These are phyloP conservation scores for Elgaria multicarinata DNA, from an alignment of 2,113 vertebrate genomes.

Conservation along the genomic window DNA sequence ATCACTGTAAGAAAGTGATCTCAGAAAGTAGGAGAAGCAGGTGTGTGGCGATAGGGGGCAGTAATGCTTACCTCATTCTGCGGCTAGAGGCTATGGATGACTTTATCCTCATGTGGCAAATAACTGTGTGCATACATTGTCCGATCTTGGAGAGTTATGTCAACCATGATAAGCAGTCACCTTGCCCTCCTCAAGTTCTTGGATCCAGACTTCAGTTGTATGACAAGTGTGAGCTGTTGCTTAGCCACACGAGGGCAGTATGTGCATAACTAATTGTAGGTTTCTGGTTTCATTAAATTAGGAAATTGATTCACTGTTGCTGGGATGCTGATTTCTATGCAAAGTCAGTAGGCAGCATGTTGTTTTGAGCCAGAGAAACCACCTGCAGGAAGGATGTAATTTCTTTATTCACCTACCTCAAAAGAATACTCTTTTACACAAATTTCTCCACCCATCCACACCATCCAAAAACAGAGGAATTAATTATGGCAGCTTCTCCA, in stretches of 20 bases:
- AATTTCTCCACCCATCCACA: background rate
- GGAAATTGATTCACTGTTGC: background rate
- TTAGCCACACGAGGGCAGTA: background rate
- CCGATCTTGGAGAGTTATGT: background rate
- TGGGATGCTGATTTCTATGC: background rate
- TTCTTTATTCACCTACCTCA: background rate
- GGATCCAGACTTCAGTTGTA: background rate
- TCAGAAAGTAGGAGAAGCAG: background rate
- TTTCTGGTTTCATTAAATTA: background rate
- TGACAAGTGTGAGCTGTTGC: background rate
- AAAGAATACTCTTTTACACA: background rate
- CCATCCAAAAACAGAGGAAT: background rate
- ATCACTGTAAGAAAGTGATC: no score
- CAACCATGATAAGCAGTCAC: background rate
- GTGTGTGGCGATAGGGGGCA: background rate
- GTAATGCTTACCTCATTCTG: background rate
- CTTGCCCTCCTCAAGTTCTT: background rate
- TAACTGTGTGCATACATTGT: background rate
- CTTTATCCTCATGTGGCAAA: background rate
- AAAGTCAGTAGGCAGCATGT: background rate
- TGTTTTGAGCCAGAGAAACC: background rate
- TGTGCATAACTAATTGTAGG: background rate
- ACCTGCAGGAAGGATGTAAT: background rate
- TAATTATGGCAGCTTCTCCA: background rate
- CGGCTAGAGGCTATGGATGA: background rate